A percentile compares a stretch with the other conserved stretches of the same genome.
Conservation (phyloP, 1,140 invertebrate species). For the Drosophila orena region DNA sequence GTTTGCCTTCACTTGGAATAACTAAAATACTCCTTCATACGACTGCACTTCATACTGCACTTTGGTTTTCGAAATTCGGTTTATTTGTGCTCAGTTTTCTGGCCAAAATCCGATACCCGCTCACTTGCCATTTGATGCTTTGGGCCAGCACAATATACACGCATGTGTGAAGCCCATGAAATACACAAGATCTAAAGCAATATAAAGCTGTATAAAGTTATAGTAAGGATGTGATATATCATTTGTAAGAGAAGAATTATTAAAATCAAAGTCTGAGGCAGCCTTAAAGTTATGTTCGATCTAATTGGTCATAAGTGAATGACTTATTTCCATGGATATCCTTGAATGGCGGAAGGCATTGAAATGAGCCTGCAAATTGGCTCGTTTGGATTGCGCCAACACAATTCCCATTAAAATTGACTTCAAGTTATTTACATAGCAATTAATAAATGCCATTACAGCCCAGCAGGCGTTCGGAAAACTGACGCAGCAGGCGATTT, state of each 20-base stretch:
- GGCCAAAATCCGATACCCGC: neutral
- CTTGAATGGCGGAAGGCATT: conserved; percentile 16
- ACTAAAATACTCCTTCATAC: conserved; percentile 26
- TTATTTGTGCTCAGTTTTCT: conserved; percentile 26
- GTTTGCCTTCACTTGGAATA: conserved; percentile 40
- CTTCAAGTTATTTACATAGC: conserved; percentile 66
- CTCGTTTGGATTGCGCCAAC: conserved; percentile 32
- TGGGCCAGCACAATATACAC: conserved; percentile 1
- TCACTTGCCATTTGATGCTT: neutral
- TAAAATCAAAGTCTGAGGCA: neutral
- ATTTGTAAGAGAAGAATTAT: neutral
- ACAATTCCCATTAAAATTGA: conserved; percentile 55
- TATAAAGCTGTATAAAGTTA: no score
- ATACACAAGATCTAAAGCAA: neutral
- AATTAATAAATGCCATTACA: conserved; percentile 71
- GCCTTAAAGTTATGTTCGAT: neutral
- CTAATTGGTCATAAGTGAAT: conserved; percentile 6
- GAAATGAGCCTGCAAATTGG: conserved; percentile 47
- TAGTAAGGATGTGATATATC: no score
- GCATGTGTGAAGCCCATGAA: conserved; percentile 8
- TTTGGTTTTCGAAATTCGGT: conserved; percentile 10
- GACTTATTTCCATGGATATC: conserved; percentile 17
- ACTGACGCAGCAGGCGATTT: conserved; percentile 30
- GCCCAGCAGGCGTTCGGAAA: conserved; percentile 32
- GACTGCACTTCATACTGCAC: neutral